Evolutionary conservation across 2,797 vertebrate genomes (phyloP).

Genomic region (Chromis chromis): DNA sequence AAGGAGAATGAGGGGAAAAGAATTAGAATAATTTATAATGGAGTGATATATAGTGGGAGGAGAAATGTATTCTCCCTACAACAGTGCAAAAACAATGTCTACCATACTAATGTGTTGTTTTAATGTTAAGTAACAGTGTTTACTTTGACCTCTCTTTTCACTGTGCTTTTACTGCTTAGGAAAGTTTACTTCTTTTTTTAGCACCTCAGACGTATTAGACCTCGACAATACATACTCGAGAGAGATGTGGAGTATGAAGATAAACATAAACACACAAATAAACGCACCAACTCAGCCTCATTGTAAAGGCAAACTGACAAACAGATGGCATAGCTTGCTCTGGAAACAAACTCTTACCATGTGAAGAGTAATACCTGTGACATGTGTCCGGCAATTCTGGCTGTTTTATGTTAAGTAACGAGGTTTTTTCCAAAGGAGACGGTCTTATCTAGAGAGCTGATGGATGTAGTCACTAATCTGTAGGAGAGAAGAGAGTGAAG

Average conservation of each 20-base stretch:
- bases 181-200: too few species aligned
- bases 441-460: conserved; percentile 87
- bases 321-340: conserved; percentile 33
- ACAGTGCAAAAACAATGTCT: not conserved
- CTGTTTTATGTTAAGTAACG: conserved; percentile 84
- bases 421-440: conserved; percentile 84
- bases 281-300: conserved; percentile 13
- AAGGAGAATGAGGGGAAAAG: not conserved
- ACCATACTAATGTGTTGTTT: not conserved
- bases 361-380: conserved; percentile 86
- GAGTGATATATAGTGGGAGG: not conserved
- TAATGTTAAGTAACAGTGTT: not conserved
- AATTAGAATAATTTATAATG: not conserved
- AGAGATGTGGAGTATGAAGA: not conserved
- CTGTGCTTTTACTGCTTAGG: too few species aligned
- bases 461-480: conserved; percentile 86
- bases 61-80: not conserved
- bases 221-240: not conserved
- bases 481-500: conserved; percentile 39
- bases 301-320: conserved; percentile 25
- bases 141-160: not conserved
- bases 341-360: conserved; percentile 53
- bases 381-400: conserved; percentile 91
- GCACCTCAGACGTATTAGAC: too few species aligned
- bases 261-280: conserved; percentile 17